Evolutionary conservation across 2,113 vertebrate genomes (phyloP), one percentile per base, ranked within the genome.

Genomic region (Delphinapterus leucas): DNA sequence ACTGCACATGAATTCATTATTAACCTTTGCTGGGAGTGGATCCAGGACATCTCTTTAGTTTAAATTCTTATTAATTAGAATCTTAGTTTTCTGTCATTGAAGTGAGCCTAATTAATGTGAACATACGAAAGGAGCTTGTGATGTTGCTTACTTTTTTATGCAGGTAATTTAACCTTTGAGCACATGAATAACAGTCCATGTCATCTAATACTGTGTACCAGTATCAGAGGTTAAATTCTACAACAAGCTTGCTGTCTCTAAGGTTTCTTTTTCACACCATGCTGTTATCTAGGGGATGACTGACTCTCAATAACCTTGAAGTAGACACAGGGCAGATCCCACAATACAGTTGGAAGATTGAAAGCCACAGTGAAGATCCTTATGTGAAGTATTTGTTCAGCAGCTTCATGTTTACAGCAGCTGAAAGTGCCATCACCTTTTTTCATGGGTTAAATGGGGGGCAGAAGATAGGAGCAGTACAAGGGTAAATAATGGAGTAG

Each of bases 41-140:
- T 97, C 81, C 90, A 97, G 41, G 33, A 68, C 58, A 92, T 97
- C 82, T 53, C 88, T 76, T 87, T 86, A 96, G 79, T 97, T 97
- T 96, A 93, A 95, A 96, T 73, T 95, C 77, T 93, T 96, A 96
- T 97, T 97, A 96, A 97, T 96, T 96, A 95, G 96, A 90, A 95
- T 83, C 77, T 36, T 93, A 84, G 83, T 97, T 94, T 96, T 21
- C 1, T 92, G 89, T 67, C 67, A 71, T 25, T 92, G 95, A 70
- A 87, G 6, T 73, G 71, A 97, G 89, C 41, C 94, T 96, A 95
- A 98, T 91, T 97, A 98, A 97, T 96, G 81, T 84, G 87, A 96
- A 63, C 31, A 49, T 49, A 61, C 61, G 33, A 94, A 96, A 94
- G 63, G 15, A 96, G 47, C 81, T 81, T 74, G 92, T 38, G 58